A percentile compares a stretch with the other conserved stretches of the same genome.
Evolutionary conservation across 2,797 vertebrate genomes (phyloP).

Genomic region (Etheostoma nigrum): DNA sequence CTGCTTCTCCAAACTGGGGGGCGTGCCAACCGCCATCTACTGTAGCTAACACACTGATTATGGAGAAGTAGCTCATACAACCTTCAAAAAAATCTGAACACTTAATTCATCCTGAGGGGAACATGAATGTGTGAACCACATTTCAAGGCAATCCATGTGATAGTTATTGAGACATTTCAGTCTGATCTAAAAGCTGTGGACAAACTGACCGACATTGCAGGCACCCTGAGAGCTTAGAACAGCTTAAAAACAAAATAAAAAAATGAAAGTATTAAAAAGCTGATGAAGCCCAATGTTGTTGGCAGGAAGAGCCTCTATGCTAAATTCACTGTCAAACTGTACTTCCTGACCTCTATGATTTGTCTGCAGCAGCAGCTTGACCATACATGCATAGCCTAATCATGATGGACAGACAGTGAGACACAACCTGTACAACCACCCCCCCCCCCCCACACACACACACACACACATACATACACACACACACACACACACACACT

Average conservation of each 20-base stretch:
- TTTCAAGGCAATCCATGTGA: not conserved
- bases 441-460: not conserved
- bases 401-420: constrained; percentile 31
- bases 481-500: not conserved
- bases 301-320: not conserved
- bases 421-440: constrained; percentile 1
- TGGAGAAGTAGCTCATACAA: too few species aligned
- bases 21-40: too few species aligned
- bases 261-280: not conserved
- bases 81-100: too few species aligned
- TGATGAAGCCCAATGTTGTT: not conserved
- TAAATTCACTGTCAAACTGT: not conserved
- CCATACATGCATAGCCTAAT: constrained; percentile 38
- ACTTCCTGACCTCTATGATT: constrained; percentile 35
- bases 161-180: not conserved
- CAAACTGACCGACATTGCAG: not conserved
- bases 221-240: not conserved
- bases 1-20: too few species aligned
- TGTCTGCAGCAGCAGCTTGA: constrained; percentile 36
- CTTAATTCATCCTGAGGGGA: too few species aligned
- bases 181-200: not conserved
- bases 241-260: too few species aligned
- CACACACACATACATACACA: constrained; percentile 15
- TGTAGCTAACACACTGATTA: too few species aligned
- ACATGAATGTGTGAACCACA: too few species aligned